A percentile compares a stretch with the other conserved stretches of the same genome.
Conservation (phyloP, 2,797 vertebrate species). For the Carcharodon carcharias region DNA sequence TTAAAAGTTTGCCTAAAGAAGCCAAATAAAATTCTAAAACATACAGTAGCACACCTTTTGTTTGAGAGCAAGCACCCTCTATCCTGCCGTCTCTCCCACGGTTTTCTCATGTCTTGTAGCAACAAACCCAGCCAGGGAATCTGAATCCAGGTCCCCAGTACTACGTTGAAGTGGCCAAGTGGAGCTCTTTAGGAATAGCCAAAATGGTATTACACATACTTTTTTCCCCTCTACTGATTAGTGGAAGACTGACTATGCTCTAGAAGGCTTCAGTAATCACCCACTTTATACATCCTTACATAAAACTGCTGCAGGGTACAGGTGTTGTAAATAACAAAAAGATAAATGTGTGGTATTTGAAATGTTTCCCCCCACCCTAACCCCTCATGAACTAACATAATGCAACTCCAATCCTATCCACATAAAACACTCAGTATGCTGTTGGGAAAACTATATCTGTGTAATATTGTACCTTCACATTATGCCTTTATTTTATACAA, state of each 20-base stretch:
- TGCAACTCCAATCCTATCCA: not conserved
- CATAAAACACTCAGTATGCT: not conserved
- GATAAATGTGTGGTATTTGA: not conserved
- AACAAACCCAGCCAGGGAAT: not conserved
- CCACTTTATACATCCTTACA: not conserved
- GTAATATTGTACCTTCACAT: not conserved
- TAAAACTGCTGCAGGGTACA: not conserved
- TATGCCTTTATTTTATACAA: not conserved
- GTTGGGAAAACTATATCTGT: not conserved
- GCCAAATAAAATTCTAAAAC: not conserved
- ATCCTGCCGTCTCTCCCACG: not conserved
- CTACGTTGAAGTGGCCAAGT: not conserved
- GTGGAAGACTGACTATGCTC: not conserved
- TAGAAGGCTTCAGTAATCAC: conserved; percentile 10
- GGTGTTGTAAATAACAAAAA: not conserved
- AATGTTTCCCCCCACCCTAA: not conserved
- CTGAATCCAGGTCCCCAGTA: not conserved
- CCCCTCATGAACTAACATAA: not conserved
- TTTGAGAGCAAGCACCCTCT: not conserved
- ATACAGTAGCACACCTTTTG: not conserved
- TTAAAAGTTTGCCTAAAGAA: not conserved
- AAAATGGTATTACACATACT: not conserved
- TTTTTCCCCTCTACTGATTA: not conserved
- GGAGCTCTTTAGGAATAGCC: not conserved
- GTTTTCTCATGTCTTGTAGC: not conserved